phyloP scores from a whole-genome alignment of 2,113 vertebrate genomes.

The Myrmecobius fasciatus region DNA sequence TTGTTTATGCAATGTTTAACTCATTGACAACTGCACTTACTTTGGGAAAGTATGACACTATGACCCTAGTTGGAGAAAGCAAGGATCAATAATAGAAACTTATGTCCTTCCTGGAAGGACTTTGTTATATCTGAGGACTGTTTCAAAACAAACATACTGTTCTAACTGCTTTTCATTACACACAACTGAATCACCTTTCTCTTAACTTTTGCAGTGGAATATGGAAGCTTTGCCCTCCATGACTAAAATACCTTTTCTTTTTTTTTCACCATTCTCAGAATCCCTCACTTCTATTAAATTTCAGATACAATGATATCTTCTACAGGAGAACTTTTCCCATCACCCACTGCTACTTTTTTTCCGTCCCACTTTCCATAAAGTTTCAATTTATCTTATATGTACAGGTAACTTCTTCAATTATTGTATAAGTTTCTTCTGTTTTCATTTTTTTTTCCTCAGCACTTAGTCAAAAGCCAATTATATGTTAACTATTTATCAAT shows the following conservation, averaged over 20 bases:
- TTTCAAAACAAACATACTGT: background rate
- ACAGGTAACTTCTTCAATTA: background rate
- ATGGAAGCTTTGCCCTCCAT: background rate
- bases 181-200: background rate
- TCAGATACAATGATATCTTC: background rate
- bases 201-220: background rate
- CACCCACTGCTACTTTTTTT: background rate
- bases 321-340: background rate
- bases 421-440: background rate
- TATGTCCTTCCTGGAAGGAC: background rate
- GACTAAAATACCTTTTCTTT: background rate
- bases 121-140: background rate
- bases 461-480: background rate
- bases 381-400: background rate
- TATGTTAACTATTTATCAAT: background rate
- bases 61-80: background rate
- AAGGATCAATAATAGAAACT: background rate
- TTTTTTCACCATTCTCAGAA: background rate
- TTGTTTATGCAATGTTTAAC: no score
- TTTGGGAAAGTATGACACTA: background rate
- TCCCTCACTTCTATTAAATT: background rate
- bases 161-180: background rate
- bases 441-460: background rate
- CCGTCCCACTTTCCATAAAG: background rate
- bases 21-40: background rate